Evolutionary conservation across 2,113 vertebrate genomes (phyloP).

Genomic region (Odocoileus hemionus): DNA sequence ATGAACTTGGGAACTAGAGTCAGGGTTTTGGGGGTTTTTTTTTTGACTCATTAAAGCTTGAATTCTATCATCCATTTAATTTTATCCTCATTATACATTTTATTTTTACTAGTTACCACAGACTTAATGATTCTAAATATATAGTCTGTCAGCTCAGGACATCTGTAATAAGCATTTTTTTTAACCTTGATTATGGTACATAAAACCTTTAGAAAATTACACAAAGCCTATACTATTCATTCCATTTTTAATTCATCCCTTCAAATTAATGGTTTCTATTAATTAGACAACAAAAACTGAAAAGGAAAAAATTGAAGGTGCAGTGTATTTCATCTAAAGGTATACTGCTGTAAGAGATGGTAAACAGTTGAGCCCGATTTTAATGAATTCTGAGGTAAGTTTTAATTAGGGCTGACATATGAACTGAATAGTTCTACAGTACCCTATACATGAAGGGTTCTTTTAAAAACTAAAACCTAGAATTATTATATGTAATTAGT

Average conservation of each 20-base stretch:
- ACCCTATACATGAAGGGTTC: constrained; percentile 12
- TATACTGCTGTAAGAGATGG: constrained; percentile 11
- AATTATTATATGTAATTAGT: constrained; percentile 58
- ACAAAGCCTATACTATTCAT: constrained; percentile 29
- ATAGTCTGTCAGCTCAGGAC: neutral
- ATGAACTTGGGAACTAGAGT: neutral
- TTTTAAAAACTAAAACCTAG: constrained; percentile 52
- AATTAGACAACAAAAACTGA: constrained; percentile 71
- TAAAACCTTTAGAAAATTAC: constrained; percentile 15
- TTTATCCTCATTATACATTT: neutral
- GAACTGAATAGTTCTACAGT: constrained; percentile 33
- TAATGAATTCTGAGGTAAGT: constrained; percentile 67
- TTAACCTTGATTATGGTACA: constrained; percentile 24
- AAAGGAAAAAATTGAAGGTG: neutral
- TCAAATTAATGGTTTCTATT: constrained; percentile 63
- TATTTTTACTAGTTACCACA: constrained; percentile 28
- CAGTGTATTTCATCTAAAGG: constrained; percentile 40
- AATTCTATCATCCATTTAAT: constrained; percentile 8
- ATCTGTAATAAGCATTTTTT: constrained; percentile 42
- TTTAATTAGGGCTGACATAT: constrained; percentile 66
- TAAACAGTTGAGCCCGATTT: constrained; percentile 56
- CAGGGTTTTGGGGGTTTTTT: neutral
- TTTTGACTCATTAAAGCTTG: neutral
- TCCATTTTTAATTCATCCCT: constrained; percentile 37
- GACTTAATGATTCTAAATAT: neutral